Base-by-base conservation (phyloP, 2,888 invertebrate genomes). In the Caenorhabditis panamensis region DNA sequence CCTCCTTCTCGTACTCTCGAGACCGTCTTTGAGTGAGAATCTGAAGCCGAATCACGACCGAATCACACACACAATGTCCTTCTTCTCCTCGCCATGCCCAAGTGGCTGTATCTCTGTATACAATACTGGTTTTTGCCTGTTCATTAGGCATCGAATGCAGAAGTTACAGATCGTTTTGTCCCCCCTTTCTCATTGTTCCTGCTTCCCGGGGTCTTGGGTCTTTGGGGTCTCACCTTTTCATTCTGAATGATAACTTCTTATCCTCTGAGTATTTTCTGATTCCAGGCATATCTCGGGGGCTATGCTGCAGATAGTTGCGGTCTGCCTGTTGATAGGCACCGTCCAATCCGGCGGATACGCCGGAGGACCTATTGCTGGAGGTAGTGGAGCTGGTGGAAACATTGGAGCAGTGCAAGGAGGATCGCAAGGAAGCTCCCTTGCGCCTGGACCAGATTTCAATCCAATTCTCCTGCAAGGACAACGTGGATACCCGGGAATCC, bases 401-500 rank as follows among this genome's bases (percentile, higher is more conserved):
- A 11, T 36, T 36, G 36, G 36, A 36, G 36, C 63, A 16, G 61
- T 62, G n/a, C n/a, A n/a, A n/a, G n/a, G n/a, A n/a, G n/a, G n/a
- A n/a, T n/a, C n/a, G n/a, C n/a, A n/a, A n/a, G n/a, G n/a, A n/a
- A n/a, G n/a, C n/a, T n/a, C n/a, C n/a, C n/a, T n/a, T n/a, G n/a
- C n/a, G n/a, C n/a, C n/a, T n/a, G n/a, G n/a, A 37, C 83, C 83
- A n/a, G 86, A 87, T 63, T 85, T 84, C 82, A 87, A 87, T 67
- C 85, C 86, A 13, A 67, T 77, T 31, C 82, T 87, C n/a, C 73
- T 87, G 20, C 82, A 82, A 68, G 86, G 86, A 36, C 76, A 82
- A 59, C 82, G 85, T 18, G 88, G 88, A 37, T 86, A 87, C 58
- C 88, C 89, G 18, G 89, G 89, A 22, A 85, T 89, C 58, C 85